phyloP scores from a whole-genome alignment of 2,113 vertebrate genomes.

The Australoheros scitulus region DNA sequence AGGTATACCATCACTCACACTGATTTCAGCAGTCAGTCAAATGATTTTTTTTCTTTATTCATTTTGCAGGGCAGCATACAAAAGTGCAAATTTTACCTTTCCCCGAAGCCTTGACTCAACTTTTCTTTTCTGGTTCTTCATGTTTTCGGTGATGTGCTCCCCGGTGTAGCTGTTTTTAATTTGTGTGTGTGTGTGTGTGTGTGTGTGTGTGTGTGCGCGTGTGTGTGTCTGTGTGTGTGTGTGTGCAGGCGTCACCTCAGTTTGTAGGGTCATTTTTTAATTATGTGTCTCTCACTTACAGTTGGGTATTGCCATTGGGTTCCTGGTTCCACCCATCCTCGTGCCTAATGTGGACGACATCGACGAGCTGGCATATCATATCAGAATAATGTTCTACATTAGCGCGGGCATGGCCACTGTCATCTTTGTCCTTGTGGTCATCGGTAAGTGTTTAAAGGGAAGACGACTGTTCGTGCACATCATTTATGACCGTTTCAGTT shows the following conservation, averaged over 20 bases:
- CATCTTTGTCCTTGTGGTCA: conserved; percentile 89
- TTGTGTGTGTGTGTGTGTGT: background rate
- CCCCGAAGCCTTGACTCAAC: background rate
- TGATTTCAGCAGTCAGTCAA: background rate
- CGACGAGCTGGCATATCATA: conserved; percentile 85
- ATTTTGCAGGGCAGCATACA: background rate
- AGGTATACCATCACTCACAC: conserved; percentile 18
- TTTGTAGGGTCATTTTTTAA: background rate
- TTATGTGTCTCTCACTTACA: conserved; percentile 20
- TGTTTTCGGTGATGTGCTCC: background rate
- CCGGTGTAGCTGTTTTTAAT: fast-evolving
- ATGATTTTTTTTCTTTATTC: background rate
- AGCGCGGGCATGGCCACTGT: conserved; percentile 86
- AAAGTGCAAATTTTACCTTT: background rate
- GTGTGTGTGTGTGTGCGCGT: background rate
- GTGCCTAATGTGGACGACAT: conserved; percentile 87
- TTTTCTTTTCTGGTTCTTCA: background rate
- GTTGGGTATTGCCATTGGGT: conserved; percentile 93
- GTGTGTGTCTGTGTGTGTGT: background rate
- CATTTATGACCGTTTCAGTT: background rate
- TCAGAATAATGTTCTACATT: conserved; percentile 94
- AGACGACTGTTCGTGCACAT: background rate
- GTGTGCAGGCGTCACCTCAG: background rate
- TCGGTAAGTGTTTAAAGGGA: conserved; percentile 82
- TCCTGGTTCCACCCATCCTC: conserved; percentile 91